Conservation (phyloP, 2,113 vertebrate genomes). For the Heptranchias perlo region DNA sequence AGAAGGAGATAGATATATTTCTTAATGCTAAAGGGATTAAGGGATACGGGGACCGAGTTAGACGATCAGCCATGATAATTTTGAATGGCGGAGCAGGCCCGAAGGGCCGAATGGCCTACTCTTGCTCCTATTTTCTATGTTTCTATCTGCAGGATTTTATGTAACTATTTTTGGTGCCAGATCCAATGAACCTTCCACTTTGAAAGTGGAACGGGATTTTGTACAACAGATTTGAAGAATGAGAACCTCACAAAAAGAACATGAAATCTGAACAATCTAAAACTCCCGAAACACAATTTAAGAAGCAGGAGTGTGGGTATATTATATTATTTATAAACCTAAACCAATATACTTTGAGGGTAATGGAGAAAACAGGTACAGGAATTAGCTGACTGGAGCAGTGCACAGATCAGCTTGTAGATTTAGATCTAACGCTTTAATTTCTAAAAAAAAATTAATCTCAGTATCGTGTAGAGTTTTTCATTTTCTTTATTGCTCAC, state of each 20-base stretch:
- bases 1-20: too few relatives aligned
- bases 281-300: not conserved
- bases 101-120: too few relatives aligned
- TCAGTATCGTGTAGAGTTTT: not conserved
- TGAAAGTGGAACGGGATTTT: not conserved
- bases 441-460: not conserved
- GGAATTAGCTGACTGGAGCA: not conserved
- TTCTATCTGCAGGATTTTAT: not conserved
- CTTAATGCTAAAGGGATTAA: too few relatives aligned
- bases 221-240: not conserved
- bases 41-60: too few relatives aligned
- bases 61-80: too few relatives aligned
- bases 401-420: not conserved
- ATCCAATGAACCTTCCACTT: not conserved
- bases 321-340: not conserved
- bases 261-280: not conserved
- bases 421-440: not conserved
- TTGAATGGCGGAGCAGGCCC: too few relatives aligned
- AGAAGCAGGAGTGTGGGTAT: not conserved
- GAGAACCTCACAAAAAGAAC: not conserved
- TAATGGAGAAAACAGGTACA: not conserved
- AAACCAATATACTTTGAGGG: not conserved
- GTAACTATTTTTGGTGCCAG: not conserved
- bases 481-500: not conserved
- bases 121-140: too few relatives aligned